phyloP scores from a whole-genome alignment of 2,113 vertebrate species.

The Choloepus hoffmanni region DNA sequence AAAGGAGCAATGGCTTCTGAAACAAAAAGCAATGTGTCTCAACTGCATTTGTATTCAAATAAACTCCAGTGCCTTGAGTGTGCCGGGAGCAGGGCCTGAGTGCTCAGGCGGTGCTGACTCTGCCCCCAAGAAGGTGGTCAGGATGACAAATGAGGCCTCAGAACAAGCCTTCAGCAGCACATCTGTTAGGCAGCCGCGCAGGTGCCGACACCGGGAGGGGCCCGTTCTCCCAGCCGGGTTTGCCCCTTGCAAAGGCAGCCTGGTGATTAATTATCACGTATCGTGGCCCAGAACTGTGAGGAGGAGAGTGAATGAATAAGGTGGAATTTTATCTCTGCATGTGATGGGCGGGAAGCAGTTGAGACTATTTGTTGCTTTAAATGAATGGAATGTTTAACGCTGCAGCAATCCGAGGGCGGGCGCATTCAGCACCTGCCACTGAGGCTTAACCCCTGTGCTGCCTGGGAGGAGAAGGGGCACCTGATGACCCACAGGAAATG shows the following conservation, averaged over 20 bases:
- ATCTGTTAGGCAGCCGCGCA: slow-evolving; percentile 76
- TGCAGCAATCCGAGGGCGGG: not conserved
- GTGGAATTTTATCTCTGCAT: slow-evolving; percentile 52
- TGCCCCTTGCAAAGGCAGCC: slow-evolving; percentile 40
- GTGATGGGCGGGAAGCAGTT: not conserved
- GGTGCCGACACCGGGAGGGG: slow-evolving; percentile 67
- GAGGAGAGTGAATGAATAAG: slow-evolving; percentile 70
- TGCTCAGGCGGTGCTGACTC: slow-evolving; percentile 66
- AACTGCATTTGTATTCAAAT: slow-evolving; percentile 83
- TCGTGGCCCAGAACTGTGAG: not conserved
- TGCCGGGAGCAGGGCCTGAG: slow-evolving; percentile 38
- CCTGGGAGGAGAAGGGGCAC: not conserved
- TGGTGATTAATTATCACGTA: slow-evolving; percentile 79
- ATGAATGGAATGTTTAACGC: slow-evolving; percentile 30
- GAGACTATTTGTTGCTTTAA: not conserved
- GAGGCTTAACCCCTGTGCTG: not conserved
- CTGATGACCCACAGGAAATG: accelerated
- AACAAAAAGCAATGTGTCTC: slow-evolving; percentile 64
- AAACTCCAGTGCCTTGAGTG: slow-evolving; percentile 59
- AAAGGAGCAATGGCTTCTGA: not conserved
- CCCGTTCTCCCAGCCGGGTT: slow-evolving; percentile 12
- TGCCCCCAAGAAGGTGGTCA: slow-evolving; percentile 51
- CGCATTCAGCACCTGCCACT: not conserved
- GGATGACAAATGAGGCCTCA: slow-evolving; percentile 79
- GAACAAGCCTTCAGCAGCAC: slow-evolving; percentile 75